A percentile compares a stretch with the other conserved stretches of the same genome.
Evolutionary conservation across 2,113 vertebrate species (phyloP).

Genomic region (Pipra filicauda): DNA sequence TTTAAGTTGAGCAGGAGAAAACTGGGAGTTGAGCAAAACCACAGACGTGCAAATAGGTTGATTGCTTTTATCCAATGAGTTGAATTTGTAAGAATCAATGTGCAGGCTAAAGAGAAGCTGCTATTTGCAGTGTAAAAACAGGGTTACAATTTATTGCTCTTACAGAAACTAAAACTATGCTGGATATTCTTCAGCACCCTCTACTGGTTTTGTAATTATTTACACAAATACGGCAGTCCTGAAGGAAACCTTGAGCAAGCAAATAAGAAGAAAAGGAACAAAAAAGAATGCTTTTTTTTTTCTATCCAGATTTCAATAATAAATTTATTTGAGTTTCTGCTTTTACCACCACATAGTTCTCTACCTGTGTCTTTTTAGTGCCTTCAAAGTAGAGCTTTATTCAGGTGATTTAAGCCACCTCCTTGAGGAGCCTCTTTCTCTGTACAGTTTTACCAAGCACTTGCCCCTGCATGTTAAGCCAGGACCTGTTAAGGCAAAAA

Average conservation of each 20-base stretch:
- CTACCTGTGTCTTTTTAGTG: background rate
- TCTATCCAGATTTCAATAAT: background rate
- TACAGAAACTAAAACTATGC: background rate
- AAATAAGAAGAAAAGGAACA: background rate
- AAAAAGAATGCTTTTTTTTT: background rate
- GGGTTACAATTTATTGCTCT: background rate
- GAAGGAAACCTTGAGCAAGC: background rate
- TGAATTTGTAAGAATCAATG: background rate
- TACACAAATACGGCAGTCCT: background rate
- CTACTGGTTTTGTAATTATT: background rate
- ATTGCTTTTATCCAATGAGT: background rate
- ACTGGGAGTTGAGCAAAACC: background rate
- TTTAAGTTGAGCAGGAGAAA: background rate
- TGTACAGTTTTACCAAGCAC: background rate
- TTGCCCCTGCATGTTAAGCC: background rate
- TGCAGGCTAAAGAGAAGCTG: background rate
- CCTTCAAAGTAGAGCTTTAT: background rate
- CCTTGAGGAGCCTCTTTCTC: background rate
- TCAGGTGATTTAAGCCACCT: background rate
- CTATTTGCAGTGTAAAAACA: background rate
- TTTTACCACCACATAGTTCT: background rate
- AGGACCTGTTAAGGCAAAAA: background rate
- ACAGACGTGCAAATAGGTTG: background rate
- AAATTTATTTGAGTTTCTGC: background rate
- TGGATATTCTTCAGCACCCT: background rate